Conservation (phyloP, 1,140 invertebrate species). For the Aleiodes sp. region DNA sequence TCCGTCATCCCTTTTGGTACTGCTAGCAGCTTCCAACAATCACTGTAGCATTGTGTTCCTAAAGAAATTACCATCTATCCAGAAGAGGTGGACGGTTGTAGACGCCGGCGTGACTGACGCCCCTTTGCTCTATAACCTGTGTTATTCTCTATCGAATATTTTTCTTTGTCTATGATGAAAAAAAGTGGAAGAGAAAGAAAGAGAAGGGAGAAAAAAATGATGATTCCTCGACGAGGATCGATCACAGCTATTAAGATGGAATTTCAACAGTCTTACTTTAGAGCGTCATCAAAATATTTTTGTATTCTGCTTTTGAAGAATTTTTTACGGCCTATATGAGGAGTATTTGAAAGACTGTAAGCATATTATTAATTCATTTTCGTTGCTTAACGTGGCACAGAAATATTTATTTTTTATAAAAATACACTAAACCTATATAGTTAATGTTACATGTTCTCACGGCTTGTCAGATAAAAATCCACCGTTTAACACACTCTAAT, state of each 20-base stretch:
- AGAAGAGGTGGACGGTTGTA: neutral
- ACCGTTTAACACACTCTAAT: neutral
- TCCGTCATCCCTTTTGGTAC: conserved; percentile 51
- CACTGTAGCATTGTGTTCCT: conserved; percentile 43
- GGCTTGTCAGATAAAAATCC: neutral
- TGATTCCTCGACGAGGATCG: conserved; percentile 11
- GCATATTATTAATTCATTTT: no score
- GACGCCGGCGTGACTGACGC: conserved; percentile 18
- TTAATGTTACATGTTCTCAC: neutral
- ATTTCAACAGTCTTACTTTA: neutral
- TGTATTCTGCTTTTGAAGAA: neutral
- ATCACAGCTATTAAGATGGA: conserved; percentile 21
- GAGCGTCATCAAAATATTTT: neutral
- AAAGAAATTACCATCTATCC: conserved; percentile 46
- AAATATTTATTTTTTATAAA: no score
- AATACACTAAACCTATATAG: no score
- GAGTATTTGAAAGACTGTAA: no score
- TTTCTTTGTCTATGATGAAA: neutral
- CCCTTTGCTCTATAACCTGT: conserved; percentile 11
- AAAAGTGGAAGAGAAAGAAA: neutral
- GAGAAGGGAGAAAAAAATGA: neutral
- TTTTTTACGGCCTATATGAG: no score
- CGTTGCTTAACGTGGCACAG: no score
- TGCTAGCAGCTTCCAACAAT: conserved; percentile 44
- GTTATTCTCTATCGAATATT: neutral